Evolutionary conservation across 2,797 vertebrate species (phyloP), one percentile per base, ranked within the genome.

Genomic region (Smutsia gigantea): DNA sequence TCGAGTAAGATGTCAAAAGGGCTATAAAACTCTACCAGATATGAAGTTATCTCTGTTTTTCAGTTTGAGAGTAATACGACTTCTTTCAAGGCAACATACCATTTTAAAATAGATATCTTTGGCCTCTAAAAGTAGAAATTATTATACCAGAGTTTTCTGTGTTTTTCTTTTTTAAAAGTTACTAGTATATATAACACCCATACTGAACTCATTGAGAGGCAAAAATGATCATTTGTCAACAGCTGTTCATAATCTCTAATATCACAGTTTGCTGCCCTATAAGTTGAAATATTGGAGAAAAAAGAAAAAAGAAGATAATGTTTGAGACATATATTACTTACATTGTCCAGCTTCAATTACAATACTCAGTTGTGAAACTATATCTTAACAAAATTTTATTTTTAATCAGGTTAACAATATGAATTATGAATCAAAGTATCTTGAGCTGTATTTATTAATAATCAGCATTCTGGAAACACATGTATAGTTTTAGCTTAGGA

Each of bases 31-130:
- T 68, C 18, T 42, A 25, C 2, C 10, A 74, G 34, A 37, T 34
- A 82, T 83, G 12, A 94, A 77, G n/a, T 82, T 89, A 68, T 31
- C 14, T 13, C 82, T 93, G 17, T 34, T 71, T 53, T 92, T 91
- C 19, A 82, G 29, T 21, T 84, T 77, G n/a, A 63, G 88, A 74
- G 34, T 75, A 57, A 81, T 25, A 19, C 53, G 19, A 49, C 4
- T 39, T 88, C 21, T 96, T 97, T 81, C 14, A 90, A 89, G n/a
- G 13, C 77, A 82, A 53, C 0, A 49, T 13, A 1, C 2, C 4
- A 15, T 81, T 94, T 95, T 82, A 18, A 77, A 97, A 59, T 23
- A 39, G 42, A 78, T 39, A 78, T 1, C 25, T 64, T 95, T 95
- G 12, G 1, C 68, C 21, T 5, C 10, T 87, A 61, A 92, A 75